Base-by-base conservation (phyloP, 1,140 invertebrate genomes). In the Cydia strobilella region DNA sequence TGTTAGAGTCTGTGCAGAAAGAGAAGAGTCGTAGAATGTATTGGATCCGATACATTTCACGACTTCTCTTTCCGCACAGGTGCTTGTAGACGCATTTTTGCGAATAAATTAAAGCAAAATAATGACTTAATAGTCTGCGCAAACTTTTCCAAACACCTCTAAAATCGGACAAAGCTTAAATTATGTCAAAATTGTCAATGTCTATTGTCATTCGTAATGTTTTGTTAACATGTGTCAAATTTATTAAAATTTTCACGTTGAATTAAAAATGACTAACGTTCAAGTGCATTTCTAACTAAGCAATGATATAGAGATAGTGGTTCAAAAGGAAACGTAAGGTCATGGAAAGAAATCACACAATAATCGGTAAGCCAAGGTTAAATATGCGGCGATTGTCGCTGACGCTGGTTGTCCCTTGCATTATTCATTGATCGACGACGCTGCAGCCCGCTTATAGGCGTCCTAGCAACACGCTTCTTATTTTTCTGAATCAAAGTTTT, bases 371-470 rank as follows among this genome's bases (percentile, higher is more conserved):
- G 81, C 79, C 81, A 80, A 89, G 86, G 83, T 92, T 89, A 88
- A 90, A 87, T 78, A 88, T 89, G 81, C 87, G 82, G 80, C 51
- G 78, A 71, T 72, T 71, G 80, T 79, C 77, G 79, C 76, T 74
- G 75, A 80, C 73, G 79, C 74, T 77, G 81, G 73, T 74, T 79
- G 79, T 76, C 65, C 79, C 82, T 83, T 92, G 82, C 85, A 91
- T 92, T 84, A 92, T 90, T 88, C 86, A 90, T 89, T 81, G 82
- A 87, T 86, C 79, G 79, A 72, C 78, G 79, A 71, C 78, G 76
- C 79, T 42, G 18, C 13, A n/a, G 78, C 76, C 78, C 74, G 79
- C 75, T 63, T 71, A 31, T 48, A 62, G 59, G 48, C 35, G 66
- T 20, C 79, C 76, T 75, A 59, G 72, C 80, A 79, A 75, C 74